A percentile compares a stretch with the other conserved stretches of the same genome.
These are phyloP conservation scores for Chrysemys picta DNA, from an alignment of 2,113 vertebrate genomes.

Conservation along the genomic window DNA sequence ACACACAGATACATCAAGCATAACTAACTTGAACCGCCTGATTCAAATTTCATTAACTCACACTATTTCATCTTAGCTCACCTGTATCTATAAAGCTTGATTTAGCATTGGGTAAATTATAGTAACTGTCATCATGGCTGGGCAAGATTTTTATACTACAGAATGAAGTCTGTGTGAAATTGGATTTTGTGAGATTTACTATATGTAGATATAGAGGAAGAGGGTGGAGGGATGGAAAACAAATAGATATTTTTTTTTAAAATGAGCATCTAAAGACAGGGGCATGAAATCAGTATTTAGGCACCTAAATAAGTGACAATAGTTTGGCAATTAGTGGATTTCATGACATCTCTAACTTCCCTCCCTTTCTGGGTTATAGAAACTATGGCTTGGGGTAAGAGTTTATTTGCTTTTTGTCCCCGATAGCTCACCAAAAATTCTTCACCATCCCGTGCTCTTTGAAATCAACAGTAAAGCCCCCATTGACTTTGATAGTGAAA, in stretches of 20 bases:
- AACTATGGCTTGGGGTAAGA: background rate
- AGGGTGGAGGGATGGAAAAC: background rate
- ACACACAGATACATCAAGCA: conserved; percentile 21
- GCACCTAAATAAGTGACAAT: background rate
- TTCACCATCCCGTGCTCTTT: too few species aligned
- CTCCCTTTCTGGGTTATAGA: background rate
- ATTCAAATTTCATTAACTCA: conserved; percentile 64
- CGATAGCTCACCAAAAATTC: background rate
- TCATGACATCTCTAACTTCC: background rate
- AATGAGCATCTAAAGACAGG: background rate
- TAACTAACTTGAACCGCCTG: conserved; percentile 66
- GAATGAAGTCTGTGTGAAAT: conserved; percentile 31
- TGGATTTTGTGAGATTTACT: background rate
- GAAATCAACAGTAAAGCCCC: background rate
- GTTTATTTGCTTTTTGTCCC: background rate
- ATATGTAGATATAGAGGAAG: background rate
- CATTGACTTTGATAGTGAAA: background rate
- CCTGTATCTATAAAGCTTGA: conserved; percentile 56
- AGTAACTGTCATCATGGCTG: conserved; percentile 56
- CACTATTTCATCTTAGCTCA: conserved; percentile 59
- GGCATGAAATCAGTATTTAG: background rate
- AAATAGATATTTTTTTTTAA: background rate
- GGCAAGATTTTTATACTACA: conserved; percentile 30
- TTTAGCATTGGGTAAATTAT: conserved; percentile 57
- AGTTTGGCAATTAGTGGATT: background rate